phyloP scores from a whole-genome alignment of 2,888 invertebrate genomes.

The Rhamphomyia laevipes region DNA sequence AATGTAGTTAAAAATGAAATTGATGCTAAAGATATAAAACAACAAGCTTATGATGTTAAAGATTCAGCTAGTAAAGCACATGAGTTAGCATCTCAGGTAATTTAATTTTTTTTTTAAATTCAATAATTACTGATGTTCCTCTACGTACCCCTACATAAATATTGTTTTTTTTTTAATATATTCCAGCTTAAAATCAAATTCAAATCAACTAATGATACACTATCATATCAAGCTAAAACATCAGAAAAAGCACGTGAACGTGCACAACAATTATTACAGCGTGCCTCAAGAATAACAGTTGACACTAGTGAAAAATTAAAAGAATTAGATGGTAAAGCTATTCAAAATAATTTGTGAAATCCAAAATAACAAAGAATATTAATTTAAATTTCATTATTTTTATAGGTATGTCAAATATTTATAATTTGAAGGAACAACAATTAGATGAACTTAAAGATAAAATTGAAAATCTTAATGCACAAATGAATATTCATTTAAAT shows the following conservation, averaged over 20 bases:
- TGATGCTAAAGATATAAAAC: conserved; percentile 68
- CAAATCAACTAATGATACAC: conserved; percentile 53
- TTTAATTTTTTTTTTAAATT: too few relatives aligned
- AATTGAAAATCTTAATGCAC: conserved; percentile 47
- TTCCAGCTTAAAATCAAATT: conserved; percentile 53
- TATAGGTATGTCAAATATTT: conserved; percentile 47
- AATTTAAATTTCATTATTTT: conserved; percentile 6
- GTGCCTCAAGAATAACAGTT: conserved; percentile 72
- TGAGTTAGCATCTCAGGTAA: conserved; percentile 44
- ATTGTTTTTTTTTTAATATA: conserved; percentile 7
- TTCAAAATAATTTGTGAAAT: neutral
- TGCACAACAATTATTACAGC: conserved; percentile 63
- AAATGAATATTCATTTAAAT: conserved; percentile 49
- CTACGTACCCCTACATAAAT: neutral
- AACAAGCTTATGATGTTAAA: conserved; percentile 61
- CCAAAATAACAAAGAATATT: neutral
- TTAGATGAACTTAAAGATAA: conserved; percentile 46
- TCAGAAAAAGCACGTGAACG: conserved; percentile 68
- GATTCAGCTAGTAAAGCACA: conserved; percentile 59
- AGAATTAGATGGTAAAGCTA: conserved; percentile 48
- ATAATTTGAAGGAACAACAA: conserved; percentile 46
- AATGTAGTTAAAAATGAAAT: conserved; percentile 72
- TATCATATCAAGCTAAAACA: conserved; percentile 59
- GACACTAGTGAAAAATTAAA: conserved; percentile 63
- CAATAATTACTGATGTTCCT: neutral